Evolutionary conservation across 2,797 vertebrate genomes (phyloP).

Genomic region (Sebastes steindachneri): DNA sequence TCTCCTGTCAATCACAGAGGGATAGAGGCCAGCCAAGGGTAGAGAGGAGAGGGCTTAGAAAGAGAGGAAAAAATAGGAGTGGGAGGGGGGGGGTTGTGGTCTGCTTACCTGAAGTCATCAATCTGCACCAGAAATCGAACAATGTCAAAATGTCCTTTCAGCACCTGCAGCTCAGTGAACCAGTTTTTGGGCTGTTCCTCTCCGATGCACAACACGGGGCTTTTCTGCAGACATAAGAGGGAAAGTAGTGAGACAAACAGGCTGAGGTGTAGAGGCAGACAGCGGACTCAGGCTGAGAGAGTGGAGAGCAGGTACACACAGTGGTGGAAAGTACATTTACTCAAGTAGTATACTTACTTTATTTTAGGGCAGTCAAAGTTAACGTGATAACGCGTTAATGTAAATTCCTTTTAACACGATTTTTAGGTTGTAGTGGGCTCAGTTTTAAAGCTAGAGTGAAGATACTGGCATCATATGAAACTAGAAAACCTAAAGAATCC

Average conservation of each 20-base stretch:
- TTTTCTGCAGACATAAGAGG: slow-evolving; percentile 85
- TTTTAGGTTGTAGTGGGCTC: too few relatives aligned
- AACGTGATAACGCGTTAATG: too few relatives aligned
- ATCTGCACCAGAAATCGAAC: slow-evolving; percentile 96
- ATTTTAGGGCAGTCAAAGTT: background rate
- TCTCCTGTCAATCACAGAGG: slow-evolving; percentile 82
- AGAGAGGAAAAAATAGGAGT: background rate
- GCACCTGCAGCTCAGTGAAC: slow-evolving; percentile 95
- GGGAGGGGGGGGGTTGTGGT: slow-evolving; percentile 22
- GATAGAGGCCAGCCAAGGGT: slow-evolving; percentile 70
- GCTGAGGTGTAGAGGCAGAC: background rate
- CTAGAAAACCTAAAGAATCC: too few relatives aligned
- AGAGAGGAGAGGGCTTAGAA: slow-evolving; percentile 56
- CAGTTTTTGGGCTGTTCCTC: slow-evolving; percentile 96
- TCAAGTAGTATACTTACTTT: background rate
- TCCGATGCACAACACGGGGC: slow-evolving; percentile 89
- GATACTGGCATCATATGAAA: too few relatives aligned
- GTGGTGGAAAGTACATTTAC: background rate
- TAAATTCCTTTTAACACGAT: too few relatives aligned
- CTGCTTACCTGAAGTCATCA: slow-evolving; percentile 93
- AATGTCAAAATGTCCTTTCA: slow-evolving; percentile 97
- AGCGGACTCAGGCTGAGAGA: background rate
- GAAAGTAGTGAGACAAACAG: slow-evolving; percentile 47
- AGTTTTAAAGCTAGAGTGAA: too few relatives aligned
- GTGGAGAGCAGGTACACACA: background rate